Percentiles rank a stretch among this genome's conserved stretches.
phyloP scores from a whole-genome alignment of 2,888 invertebrate species.

The Phlogophora meticulosa region DNA sequence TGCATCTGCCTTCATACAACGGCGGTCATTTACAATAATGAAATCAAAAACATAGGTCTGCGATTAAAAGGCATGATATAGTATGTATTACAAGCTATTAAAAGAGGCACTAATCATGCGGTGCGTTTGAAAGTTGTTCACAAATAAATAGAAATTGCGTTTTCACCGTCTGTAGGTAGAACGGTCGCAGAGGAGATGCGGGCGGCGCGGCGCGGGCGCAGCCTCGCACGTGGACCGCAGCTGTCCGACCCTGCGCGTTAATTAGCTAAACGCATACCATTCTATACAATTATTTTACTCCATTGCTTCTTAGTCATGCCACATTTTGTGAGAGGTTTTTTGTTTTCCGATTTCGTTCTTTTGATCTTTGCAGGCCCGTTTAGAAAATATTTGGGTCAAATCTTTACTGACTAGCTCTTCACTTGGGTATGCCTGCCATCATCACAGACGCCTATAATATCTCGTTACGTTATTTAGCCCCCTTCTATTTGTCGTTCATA shows the following conservation, averaged over 20 bases:
- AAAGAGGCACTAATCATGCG: conserved; percentile 18
- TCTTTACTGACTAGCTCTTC: conserved; percentile 19
- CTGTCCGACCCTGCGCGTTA: conserved; percentile 80
- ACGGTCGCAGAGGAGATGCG: conserved; percentile 36
- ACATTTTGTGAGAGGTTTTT: conserved; percentile 44
- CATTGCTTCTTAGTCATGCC: conserved; percentile 47
- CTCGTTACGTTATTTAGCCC: conserved; percentile 65
- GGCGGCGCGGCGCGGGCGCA: conserved; percentile 41
- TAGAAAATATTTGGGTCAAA: conserved; percentile 32
- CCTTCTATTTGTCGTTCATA: conserved; percentile 80
- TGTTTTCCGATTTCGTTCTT: conserved; percentile 29
- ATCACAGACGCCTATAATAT: conserved; percentile 51
- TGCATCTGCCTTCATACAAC: conserved; percentile 5
- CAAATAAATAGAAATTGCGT: conserved; percentile 45
- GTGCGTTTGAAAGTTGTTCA: conserved; percentile 38
- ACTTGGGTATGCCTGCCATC: conserved; percentile 21
- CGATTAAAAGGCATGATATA: not conserved
- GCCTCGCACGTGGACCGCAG: conserved; percentile 83
- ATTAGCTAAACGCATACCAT: conserved; percentile 86
- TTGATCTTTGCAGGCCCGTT: conserved; percentile 35
- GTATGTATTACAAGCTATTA: conserved; percentile 1
- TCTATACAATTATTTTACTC: conserved; percentile 80
- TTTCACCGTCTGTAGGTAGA: conserved; percentile 45
- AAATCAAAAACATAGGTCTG: not conserved
- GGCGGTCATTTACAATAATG: not conserved